A percentile compares a stretch with the other conserved stretches of the same genome.
These are phyloP conservation scores for Glyptemys insculpta DNA, from an alignment of 2,797 vertebrate species.

Conservation along the genomic window DNA sequence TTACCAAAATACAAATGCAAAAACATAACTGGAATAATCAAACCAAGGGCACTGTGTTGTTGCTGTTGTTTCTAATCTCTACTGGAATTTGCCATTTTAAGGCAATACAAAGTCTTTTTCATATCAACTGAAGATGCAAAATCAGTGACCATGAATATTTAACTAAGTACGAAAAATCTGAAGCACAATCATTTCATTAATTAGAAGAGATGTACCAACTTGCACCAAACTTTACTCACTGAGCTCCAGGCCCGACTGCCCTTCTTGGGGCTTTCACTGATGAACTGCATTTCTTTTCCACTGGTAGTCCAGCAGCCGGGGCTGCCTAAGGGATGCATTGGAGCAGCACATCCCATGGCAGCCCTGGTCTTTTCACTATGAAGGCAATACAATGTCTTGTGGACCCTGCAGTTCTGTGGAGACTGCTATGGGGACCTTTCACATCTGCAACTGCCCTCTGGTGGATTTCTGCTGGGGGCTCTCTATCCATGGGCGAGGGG, in stretches of 20 bases:
- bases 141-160: slow-evolving; percentile 8
- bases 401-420: neutral
- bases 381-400: neutral
- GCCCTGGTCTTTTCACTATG: neutral
- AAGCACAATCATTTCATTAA: neutral
- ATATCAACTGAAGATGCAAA: neutral
- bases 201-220: neutral
- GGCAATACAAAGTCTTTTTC: neutral
- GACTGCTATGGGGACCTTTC: neutral
- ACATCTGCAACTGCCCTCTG: neutral
- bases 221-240: accelerated
- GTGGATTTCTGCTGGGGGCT: neutral
- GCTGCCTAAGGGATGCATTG: neutral
- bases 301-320: neutral
- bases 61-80: neutral
- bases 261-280: neutral
- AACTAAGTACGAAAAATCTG: neutral
- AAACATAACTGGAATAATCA: neutral
- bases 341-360: neutral
- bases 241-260: neutral
- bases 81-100: slow-evolving; percentile 26
- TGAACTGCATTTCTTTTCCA: accelerated
- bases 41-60: neutral
- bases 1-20: slow-evolving; percentile 21
- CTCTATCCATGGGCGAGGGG: neutral